Evolutionary conservation across 2,113 vertebrate genomes (phyloP).

Genomic region (Ptilonorhynchus violaceus): DNA sequence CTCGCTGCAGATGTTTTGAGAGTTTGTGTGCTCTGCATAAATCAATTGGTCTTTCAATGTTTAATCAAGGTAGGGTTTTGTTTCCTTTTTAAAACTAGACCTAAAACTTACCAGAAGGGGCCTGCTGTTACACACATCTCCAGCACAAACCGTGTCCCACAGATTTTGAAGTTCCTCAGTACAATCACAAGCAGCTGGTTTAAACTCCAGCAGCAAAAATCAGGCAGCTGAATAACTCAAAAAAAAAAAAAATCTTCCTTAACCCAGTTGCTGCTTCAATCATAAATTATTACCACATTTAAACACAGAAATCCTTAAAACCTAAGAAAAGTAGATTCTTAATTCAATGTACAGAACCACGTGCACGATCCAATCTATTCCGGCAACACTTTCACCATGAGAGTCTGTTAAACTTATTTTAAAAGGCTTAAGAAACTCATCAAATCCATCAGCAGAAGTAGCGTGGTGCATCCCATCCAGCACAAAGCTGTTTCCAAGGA

Average conservation of each 20-base stretch:
- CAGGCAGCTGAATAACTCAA: not conserved
- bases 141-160: not conserved
- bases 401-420: conserved; percentile 29
- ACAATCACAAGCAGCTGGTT: not conserved
- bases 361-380: not conserved
- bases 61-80: not conserved
- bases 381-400: not conserved
- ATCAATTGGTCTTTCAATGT: not conserved
- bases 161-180: not conserved
- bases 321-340: not conserved
- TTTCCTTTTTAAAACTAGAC: not conserved
- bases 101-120: not conserved
- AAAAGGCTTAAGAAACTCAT: conserved; percentile 3
- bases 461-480: not conserved
- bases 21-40: not conserved
- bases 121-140: not conserved
- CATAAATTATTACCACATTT: not conserved
- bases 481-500: not conserved
- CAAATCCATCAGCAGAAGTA: not conserved
- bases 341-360: not conserved
- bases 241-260: not conserved
- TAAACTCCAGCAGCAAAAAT: not conserved
- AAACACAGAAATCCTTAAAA: not conserved
- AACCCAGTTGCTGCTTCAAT: not conserved
- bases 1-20: not conserved